Conservation (phyloP, 2,113 vertebrate genomes). For the Mugil cephalus region DNA sequence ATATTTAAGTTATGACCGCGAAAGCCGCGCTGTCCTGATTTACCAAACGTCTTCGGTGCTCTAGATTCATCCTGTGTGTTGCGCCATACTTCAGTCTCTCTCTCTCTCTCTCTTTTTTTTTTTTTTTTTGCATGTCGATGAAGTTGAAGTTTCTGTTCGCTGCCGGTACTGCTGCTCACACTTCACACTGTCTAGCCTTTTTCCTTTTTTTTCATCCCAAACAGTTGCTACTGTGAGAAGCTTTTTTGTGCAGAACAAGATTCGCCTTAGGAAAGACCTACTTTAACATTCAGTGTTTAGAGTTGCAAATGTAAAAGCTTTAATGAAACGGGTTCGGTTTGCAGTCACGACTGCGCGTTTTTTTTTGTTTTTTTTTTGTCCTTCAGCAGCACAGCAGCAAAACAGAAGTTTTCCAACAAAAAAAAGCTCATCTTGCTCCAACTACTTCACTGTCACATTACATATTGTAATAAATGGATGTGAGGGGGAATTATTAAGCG, state of each 20-base stretch:
- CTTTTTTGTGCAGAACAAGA: constrained; percentile 43
- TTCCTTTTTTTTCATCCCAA: constrained; percentile 18
- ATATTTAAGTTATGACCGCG: neutral
- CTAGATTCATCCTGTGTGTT: neutral
- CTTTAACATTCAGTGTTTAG: constrained; percentile 68
- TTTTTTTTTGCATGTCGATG: neutral
- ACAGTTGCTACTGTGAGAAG: constrained; percentile 39
- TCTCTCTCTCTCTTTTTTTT: neutral
- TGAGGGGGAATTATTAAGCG: constrained; percentile 11
- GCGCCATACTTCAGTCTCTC: neutral
- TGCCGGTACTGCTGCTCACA: neutral
- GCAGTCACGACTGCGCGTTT: constrained; percentile 46
- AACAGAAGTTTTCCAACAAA: constrained; percentile 14
- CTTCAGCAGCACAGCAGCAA: constrained; percentile 33
- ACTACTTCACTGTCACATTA: constrained; percentile 24
- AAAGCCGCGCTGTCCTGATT: neutral
- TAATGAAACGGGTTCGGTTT: constrained; percentile 58
- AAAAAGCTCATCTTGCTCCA: constrained; percentile 40
- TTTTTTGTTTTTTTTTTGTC: too few relatives aligned
- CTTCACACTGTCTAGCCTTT: neutral
- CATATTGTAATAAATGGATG: constrained; percentile 3
- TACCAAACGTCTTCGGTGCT: neutral
- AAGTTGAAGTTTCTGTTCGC: constrained; percentile 21
- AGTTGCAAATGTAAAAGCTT: constrained; percentile 62
- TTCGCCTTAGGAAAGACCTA: constrained; percentile 69